phyloP scores from a whole-genome alignment of 1,140 invertebrate genomes.

The Atta colombica region DNA sequence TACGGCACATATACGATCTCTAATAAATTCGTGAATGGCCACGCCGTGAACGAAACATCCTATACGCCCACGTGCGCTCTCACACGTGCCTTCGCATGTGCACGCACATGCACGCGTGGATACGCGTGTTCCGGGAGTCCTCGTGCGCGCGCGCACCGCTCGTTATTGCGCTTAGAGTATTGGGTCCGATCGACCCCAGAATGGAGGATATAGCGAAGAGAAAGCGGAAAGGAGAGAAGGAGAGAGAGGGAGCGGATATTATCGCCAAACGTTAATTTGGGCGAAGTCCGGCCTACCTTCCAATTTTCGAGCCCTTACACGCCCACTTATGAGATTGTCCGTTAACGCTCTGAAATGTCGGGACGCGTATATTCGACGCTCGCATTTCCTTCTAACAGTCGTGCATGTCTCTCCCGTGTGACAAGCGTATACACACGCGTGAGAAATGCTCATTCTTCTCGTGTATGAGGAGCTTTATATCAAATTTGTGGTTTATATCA shows the following conservation, averaged over 20 bases:
- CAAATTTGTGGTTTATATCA: neutral
- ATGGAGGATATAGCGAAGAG: slow-evolving; percentile 55
- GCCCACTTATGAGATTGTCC: slow-evolving; percentile 86
- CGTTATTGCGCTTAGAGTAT: slow-evolving; percentile 70
- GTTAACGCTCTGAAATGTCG: slow-evolving; percentile 84
- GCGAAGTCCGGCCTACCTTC: slow-evolving; percentile 85
- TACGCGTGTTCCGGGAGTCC: neutral
- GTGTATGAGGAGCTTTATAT: neutral
- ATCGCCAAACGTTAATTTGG: slow-evolving; percentile 87
- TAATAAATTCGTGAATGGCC: slow-evolving; percentile 76
- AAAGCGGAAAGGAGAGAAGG: neutral
- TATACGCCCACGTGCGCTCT: slow-evolving; percentile 61
- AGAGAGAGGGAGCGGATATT: slow-evolving; percentile 84
- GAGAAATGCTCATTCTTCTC: neutral
- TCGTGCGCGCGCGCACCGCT: neutral
- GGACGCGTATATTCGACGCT: slow-evolving; percentile 80
- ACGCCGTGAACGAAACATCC: slow-evolving; percentile 68
- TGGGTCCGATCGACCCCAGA: slow-evolving; percentile 38
- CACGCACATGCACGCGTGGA: neutral
- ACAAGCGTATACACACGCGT: slow-evolving; percentile 13
- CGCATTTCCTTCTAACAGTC: slow-evolving; percentile 66
- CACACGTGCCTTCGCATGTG: neutral
- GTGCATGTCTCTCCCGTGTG: slow-evolving; percentile 25
- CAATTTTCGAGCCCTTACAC: slow-evolving; percentile 86
- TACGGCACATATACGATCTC: slow-evolving; percentile 66